Evolutionary conservation across 2,888 invertebrate species (phyloP).

Genomic region (Catocala sponsa): DNA sequence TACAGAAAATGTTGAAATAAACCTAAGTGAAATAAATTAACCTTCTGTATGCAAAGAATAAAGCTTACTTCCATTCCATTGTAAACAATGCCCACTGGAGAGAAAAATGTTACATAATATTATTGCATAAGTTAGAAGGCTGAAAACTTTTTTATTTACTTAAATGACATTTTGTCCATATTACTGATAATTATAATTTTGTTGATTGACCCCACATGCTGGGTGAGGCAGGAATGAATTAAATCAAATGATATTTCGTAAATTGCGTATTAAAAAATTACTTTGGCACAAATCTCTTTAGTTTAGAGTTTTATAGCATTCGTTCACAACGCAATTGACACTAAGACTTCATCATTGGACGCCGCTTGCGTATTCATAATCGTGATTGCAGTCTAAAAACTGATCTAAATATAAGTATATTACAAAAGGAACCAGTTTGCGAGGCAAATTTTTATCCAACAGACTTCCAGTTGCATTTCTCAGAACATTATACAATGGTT

Average conservation of each 20-base stretch:
- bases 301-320: slow-evolving; percentile 42
- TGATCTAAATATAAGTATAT: slow-evolving; percentile 28
- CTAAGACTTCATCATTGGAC: slow-evolving; percentile 20
- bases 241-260: slow-evolving; percentile 30
- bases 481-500: slow-evolving; percentile 32
- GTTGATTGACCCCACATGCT: slow-evolving; percentile 30
- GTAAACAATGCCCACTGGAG: slow-evolving; percentile 51
- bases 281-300: slow-evolving; percentile 58
- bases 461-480: slow-evolving; percentile 54
- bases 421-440: slow-evolving; percentile 29
- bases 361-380: slow-evolving; percentile 35
- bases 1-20: slow-evolving; percentile 53
- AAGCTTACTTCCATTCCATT: slow-evolving; percentile 58
- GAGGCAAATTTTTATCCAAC: slow-evolving; percentile 32
- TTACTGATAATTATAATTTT: slow-evolving; percentile 45
- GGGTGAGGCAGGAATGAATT: slow-evolving; percentile 26
- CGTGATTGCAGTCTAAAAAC: slow-evolving; percentile 25
- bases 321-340: slow-evolving; percentile 23
- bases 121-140: slow-evolving; percentile 60
- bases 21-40: slow-evolving; percentile 43
- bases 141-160: slow-evolving; percentile 59
- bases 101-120: slow-evolving; percentile 53
- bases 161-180: slow-evolving; percentile 57
- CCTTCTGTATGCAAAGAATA: slow-evolving; percentile 48
- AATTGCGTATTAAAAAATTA: slow-evolving; percentile 32